These are phyloP conservation scores for Colostygia pectinataria DNA, from an alignment of 2,888 invertebrate species.

Conservation along the genomic window DNA sequence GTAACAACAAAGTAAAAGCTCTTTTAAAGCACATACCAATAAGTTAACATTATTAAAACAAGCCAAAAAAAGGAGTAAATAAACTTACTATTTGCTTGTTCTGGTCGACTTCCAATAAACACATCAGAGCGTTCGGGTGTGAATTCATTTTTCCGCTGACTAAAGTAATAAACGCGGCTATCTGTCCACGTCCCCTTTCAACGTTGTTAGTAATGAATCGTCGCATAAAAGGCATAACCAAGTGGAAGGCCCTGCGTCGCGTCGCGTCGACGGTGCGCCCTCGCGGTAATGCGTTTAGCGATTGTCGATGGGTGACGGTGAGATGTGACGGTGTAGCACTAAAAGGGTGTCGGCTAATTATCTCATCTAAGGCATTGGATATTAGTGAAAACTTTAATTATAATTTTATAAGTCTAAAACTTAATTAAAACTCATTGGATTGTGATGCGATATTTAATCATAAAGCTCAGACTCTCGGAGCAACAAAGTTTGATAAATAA, in stretches of 20 bases:
- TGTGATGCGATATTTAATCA: too few species aligned
- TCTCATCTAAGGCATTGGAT: constrained; percentile 30
- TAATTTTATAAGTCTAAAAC: too few species aligned
- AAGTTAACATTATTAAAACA: too few species aligned
- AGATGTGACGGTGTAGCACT: constrained; percentile 42
- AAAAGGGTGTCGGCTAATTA: constrained; percentile 35
- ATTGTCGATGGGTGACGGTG: constrained; percentile 56
- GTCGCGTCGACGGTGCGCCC: constrained; percentile 43
- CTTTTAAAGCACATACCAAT: too few species aligned
- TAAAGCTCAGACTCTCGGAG: too few species aligned
- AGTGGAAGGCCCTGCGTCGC: constrained; percentile 68
- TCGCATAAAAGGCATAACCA: constrained; percentile 80
- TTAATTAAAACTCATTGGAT: too few species aligned
- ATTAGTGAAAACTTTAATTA: not conserved
- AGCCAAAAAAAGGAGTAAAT: too few species aligned
- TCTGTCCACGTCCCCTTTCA: constrained; percentile 72
- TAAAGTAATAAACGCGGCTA: constrained; percentile 81
- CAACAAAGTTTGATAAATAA: too few species aligned
- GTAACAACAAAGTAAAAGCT: too few species aligned
- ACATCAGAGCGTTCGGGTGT: constrained; percentile 63
- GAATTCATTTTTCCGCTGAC: constrained; percentile 82
- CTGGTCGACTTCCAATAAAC: constrained; percentile 34
- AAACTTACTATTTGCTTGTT: too few species aligned
- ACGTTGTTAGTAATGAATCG: constrained; percentile 77
- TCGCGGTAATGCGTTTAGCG: constrained; percentile 60